Evolutionary conservation across 2,888 invertebrate genomes (phyloP).

Genomic region (Callimorpha dominula): DNA sequence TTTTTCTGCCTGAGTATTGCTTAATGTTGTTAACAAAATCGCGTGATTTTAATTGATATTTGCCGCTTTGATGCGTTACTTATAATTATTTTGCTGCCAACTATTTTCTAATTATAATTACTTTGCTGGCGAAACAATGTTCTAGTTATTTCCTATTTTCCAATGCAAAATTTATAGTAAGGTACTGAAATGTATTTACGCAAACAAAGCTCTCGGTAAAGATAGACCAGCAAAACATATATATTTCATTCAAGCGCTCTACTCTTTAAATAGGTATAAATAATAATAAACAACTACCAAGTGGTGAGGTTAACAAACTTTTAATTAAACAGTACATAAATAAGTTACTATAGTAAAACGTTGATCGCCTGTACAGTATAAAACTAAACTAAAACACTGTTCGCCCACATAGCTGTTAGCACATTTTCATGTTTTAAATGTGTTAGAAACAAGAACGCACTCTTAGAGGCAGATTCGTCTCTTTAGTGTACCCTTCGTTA

Average conservation of each 20-base stretch:
- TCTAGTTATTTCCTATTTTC: too few relatives aligned
- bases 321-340: conserved; percentile 4
- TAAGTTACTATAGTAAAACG: background rate
- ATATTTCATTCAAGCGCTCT: background rate
- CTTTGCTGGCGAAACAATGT: background rate
- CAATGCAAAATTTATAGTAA: too few relatives aligned
- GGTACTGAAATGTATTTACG: too few relatives aligned
- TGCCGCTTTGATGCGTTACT: background rate
- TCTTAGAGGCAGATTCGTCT: too few relatives aligned
- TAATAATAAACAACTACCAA: conserved; percentile 1
- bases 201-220: background rate
- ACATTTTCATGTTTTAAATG: too few relatives aligned
- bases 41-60: background rate
- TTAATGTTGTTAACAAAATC: background rate
- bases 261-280: background rate
- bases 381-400: background rate
- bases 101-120: background rate
- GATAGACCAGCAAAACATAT: background rate
- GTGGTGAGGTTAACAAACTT: conserved; percentile 1
- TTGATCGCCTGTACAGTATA: background rate
- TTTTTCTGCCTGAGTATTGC: background rate
- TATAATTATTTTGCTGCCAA: background rate
- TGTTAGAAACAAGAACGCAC: too few relatives aligned
- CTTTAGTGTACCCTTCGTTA: too few relatives aligned
- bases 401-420: background rate